Evolutionary conservation across 2,888 invertebrate genomes (phyloP).

Genomic region (Teleogryllus oceanicus): DNA sequence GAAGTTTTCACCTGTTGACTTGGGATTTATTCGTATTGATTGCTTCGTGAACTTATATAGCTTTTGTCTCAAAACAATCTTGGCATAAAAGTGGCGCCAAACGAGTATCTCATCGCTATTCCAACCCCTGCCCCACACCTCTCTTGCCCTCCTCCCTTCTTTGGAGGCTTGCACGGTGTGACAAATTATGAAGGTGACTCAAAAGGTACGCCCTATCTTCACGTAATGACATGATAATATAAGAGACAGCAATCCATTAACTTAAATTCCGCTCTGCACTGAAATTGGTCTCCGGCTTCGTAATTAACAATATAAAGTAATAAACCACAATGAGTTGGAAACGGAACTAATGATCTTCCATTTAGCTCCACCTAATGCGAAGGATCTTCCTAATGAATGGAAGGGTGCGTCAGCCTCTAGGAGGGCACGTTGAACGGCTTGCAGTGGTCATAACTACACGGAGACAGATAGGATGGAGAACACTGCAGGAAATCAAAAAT

Average conservation of each 20-base stretch:
- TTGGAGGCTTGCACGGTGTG: background rate
- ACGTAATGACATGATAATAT: background rate
- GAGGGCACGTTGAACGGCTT: too few species aligned
- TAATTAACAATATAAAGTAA: conserved; percentile 18
- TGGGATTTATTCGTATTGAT: too few species aligned
- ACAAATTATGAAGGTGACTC: background rate
- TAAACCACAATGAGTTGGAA: background rate
- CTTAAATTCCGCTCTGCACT: background rate
- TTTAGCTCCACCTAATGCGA: background rate
- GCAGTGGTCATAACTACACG: too few species aligned
- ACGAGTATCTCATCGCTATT: too few species aligned
- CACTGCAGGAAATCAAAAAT: too few species aligned
- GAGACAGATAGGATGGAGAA: too few species aligned
- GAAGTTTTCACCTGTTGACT: too few species aligned
- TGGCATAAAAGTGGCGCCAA: too few species aligned
- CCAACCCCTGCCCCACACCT: too few species aligned
- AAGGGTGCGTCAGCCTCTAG: background rate
- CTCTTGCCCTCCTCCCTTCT: too few species aligned
- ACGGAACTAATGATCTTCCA: background rate
- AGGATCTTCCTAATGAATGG: conserved; percentile 8
- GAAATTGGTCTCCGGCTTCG: background rate
- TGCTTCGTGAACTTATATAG: too few species aligned
- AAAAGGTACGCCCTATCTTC: background rate
- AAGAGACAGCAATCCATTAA: background rate
- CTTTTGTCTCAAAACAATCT: too few species aligned